Base-by-base conservation (phyloP, 2,888 invertebrate species). In the Polydrusus tereticollis region DNA sequence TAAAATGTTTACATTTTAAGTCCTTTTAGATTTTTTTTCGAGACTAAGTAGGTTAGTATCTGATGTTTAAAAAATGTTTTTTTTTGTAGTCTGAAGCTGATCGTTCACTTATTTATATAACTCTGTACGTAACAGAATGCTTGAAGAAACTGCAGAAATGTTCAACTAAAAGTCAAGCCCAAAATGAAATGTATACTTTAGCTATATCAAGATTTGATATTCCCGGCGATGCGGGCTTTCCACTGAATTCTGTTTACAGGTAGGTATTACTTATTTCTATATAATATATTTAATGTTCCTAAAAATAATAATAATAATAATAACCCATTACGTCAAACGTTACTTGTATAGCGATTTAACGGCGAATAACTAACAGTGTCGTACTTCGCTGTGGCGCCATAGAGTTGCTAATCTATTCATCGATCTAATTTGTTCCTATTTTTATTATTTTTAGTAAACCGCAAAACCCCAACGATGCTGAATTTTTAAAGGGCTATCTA, bases 111-210 rank as follows among this genome's bases (percentile, higher is more conserved):
- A 99, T 99, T 80, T 99, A 99, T 85, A 90, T 99, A 55, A 99
- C 98, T 0, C 87, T 99, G 38, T 99, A 99, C 84, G 95, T 99
- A 78, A 98, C 97, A 0, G 99, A 99, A 86, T 99, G 99, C 82
- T 87, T 99, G 75, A 98, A 99, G 84, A 93, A 94, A 80, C 87
- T 99, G 26, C 97, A 98, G 82, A 94, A 94, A 85, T 97, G 98
- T 85, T 90, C 93, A 6, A 95, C 91, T 79, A 96, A 95, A 85
- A 91, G 89, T 80, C 95, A 97, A 85, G 99, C 94, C 0, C 89
- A 91, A 78, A 97, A 97, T 83, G 99, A 99, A 84, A 96, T 99
- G 95, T 96, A 97, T 83, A 92, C 97, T 74, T 87, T 99, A 80
- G 98, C 98, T 0, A 94, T 98, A 80, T 94, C 95, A 0, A 94